Conservation (phyloP, 2,113 vertebrate species). For the Anas platyrhynchos region DNA sequence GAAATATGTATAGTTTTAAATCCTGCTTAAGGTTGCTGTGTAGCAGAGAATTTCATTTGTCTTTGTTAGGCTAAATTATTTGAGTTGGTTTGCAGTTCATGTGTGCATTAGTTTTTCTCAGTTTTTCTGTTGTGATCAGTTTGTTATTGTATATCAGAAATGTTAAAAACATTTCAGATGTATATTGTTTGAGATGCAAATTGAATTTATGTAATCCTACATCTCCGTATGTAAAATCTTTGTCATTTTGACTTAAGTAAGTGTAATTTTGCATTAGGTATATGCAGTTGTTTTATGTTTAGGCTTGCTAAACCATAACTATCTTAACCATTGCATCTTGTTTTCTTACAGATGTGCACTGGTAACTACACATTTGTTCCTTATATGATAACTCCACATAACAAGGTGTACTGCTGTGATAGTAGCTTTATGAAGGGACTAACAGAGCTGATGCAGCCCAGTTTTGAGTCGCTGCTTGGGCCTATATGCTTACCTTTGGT, state of each 20-base stretch:
- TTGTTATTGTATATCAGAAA: neutral
- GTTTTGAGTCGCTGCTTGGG: slow-evolving; percentile 92
- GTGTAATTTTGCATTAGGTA: neutral
- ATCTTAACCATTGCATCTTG: neutral
- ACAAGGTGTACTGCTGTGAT: slow-evolving; percentile 97
- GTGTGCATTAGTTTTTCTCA: neutral
- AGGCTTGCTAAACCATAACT: neutral
- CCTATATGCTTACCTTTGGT: slow-evolving; percentile 96
- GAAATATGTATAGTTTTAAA: neutral
- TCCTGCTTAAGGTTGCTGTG: neutral
- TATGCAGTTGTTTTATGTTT: neutral
- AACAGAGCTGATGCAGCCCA: slow-evolving; percentile 95
- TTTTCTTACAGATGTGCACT: slow-evolving; percentile 86
- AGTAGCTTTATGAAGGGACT: slow-evolving; percentile 95
- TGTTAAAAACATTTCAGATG: neutral
- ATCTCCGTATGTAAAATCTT: neutral
- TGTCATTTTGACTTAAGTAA: neutral
- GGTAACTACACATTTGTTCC: slow-evolving; percentile 96
- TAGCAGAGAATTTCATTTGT: neutral
- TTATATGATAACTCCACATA: slow-evolving; percentile 96
- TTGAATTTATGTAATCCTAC: neutral
- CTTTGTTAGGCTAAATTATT: neutral
- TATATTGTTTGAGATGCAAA: neutral
- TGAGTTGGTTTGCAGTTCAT: neutral
- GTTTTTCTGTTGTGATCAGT: neutral